A percentile compares a stretch with the other conserved stretches of the same genome.
Evolutionary conservation across 2,888 invertebrate species (phyloP).

Genomic region (Drosophila glabriapex): DNA sequence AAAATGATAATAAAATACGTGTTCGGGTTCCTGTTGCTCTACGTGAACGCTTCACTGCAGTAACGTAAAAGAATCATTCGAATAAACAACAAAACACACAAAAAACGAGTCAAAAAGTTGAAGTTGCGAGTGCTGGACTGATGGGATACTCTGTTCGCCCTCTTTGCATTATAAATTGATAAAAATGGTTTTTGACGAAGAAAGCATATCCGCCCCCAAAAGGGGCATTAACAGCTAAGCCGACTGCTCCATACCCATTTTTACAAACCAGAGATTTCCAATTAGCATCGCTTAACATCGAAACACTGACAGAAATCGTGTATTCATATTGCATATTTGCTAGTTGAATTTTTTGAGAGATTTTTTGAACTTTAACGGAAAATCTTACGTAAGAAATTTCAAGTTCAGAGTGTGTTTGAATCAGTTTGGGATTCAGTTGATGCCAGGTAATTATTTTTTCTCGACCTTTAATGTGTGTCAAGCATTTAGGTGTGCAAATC

Average conservation of each 20-base stretch:
- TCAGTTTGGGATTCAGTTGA: neutral
- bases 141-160: neutral
- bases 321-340: neutral
- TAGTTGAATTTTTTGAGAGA: too few species aligned
- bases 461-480: neutral
- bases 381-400: neutral
- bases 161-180: neutral
- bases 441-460: neutral
- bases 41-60: slow-evolving; percentile 29
- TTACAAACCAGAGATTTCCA: neutral
- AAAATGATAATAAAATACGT: slow-evolving; percentile 68
- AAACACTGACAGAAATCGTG: neutral
- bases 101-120: neutral
- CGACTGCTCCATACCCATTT: neutral
- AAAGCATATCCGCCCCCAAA: neutral
- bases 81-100: slow-evolving; percentile 34
- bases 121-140: neutral
- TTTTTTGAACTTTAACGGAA: too few species aligned
- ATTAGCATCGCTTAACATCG: neutral
- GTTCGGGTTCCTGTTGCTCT: slow-evolving; percentile 16
- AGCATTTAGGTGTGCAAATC: neutral
- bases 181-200: neutral
- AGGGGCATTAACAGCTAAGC: neutral
- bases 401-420: neutral
- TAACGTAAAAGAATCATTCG: slow-evolving; percentile 42